Percentiles rank a stretch among this genome's conserved stretches.
Conservation (phyloP, 2,888 invertebrate species). For the Halictus quadricinctus region DNA sequence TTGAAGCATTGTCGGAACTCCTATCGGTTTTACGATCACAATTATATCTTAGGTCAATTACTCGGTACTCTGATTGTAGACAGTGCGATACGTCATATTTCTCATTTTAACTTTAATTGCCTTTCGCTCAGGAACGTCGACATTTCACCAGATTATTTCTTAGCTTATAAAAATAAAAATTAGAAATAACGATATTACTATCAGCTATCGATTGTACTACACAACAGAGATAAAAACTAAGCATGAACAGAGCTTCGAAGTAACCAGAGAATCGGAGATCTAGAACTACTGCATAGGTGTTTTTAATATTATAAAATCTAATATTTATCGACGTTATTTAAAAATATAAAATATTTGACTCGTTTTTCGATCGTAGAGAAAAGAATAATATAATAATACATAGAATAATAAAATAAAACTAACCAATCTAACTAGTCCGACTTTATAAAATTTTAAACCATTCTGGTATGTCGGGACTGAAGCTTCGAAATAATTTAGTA, state of each 20-base stretch:
- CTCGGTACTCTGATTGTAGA: constrained; percentile 25
- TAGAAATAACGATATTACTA: background rate
- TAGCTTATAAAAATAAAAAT: background rate
- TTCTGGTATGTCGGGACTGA: background rate
- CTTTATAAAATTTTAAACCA: background rate
- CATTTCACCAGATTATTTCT: background rate
- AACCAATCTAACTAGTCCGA: background rate
- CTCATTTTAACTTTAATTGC: constrained; percentile 2
- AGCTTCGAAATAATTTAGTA: background rate
- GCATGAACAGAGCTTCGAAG: background rate
- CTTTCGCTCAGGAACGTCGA: background rate
- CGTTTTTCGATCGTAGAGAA: too few relatives aligned
- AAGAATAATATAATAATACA: background rate
- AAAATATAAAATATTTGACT: too few relatives aligned
- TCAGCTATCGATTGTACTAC: background rate
- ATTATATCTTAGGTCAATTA: constrained; percentile 36
- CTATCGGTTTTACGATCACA: constrained; percentile 44
- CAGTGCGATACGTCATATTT: constrained; percentile 18
- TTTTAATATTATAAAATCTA: too few relatives aligned
- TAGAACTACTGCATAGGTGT: too few relatives aligned
- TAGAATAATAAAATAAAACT: too few relatives aligned
- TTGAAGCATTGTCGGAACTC: constrained; percentile 25
- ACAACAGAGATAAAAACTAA: background rate
- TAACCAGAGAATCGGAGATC: background rate
- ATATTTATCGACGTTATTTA: too few relatives aligned